Evolutionary conservation across 2,888 invertebrate genomes (phyloP), one percentile per base, ranked within the genome.

Genomic region (Heterodera filipjevi): DNA sequence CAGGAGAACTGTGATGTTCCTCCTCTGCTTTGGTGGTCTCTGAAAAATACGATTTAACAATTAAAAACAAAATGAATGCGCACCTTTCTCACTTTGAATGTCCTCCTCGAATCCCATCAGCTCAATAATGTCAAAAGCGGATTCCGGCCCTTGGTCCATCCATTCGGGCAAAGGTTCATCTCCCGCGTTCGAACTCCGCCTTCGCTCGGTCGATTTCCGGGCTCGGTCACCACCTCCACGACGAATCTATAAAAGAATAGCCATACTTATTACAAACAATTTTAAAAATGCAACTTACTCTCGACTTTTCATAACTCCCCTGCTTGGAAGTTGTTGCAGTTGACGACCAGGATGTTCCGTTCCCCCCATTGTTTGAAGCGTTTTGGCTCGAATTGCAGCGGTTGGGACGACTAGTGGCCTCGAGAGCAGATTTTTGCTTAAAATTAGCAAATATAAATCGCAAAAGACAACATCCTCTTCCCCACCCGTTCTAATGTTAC

Each of bases 51-150:
- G 27, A 27, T 27, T 27, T 5, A 10, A 59, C 10, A 8, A 59
- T 27, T 59, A 22, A 19, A 10, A 59, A 10, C 10, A 10, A 6
- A 10, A 10, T n/a, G n/a, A n/a, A n/a, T n/a, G 10, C 27, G 27
- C 10, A 59, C 59, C 59, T 59, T 27, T 27, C 27, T 59, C 59
- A 27, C 10, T 59, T 59, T 59, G 59, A 59, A 59, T n/a, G 44
- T 75, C 75, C 30, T 75, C 75, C 75, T 75, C 87, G 73, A 89
- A 89, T 76, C 89, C 89, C 64, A 82, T 83, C 74, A 89, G 80
- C 77, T 88, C 87, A 64, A 89, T 89, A 82, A 87, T 83, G 76
- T 89, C 89, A 35, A 85, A 83, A 81, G 86, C 84, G n/a, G 85
- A 85, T 6, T 84, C 83, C n/a, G 89, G 88, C 66, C 87, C 79